Conservation (phyloP, 2,797 vertebrate species). For the Micrastur ruficollis region DNA sequence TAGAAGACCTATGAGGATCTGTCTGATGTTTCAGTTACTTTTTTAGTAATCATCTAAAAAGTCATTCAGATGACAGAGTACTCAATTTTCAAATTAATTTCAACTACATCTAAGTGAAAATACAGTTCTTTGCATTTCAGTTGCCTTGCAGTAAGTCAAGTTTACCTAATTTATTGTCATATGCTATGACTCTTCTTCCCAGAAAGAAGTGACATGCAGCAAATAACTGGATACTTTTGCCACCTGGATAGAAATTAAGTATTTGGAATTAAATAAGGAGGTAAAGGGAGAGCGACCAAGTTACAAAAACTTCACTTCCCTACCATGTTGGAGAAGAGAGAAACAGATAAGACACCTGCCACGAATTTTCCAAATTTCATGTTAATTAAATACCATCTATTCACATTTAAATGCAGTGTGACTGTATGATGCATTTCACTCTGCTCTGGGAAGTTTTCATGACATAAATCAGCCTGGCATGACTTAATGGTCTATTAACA, state of each 20-base stretch:
- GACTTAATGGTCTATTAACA: constrained; percentile 16
- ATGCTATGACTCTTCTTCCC: not conserved
- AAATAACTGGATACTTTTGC: not conserved
- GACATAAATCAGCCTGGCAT: constrained; percentile 34
- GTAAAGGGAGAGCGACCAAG: not conserved
- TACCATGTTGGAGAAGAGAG: not conserved
- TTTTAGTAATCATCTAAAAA: not conserved
- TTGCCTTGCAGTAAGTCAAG: not conserved
- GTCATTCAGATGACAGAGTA: not conserved
- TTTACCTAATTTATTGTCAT: not conserved
- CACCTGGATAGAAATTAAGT: not conserved
- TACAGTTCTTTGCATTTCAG: not conserved
- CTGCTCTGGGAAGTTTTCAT: constrained; percentile 30
- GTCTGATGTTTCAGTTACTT: not conserved
- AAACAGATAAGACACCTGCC: not conserved
- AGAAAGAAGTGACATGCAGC: not conserved
- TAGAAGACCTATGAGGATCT: not conserved
- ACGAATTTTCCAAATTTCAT: constrained; percentile 16
- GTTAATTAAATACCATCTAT: constrained; percentile 10
- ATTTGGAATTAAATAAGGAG: not conserved
- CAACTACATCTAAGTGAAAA: not conserved
- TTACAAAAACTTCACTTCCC: not conserved
- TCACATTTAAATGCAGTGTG: constrained; percentile 27
- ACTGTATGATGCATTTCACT: constrained; percentile 39
- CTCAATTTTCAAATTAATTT: not conserved